A percentile compares a stretch with the other conserved stretches of the same genome.
These are phyloP conservation scores for Lasioglossum leucozonium DNA, from an alignment of 2,888 invertebrate species.

Conservation along the genomic window DNA sequence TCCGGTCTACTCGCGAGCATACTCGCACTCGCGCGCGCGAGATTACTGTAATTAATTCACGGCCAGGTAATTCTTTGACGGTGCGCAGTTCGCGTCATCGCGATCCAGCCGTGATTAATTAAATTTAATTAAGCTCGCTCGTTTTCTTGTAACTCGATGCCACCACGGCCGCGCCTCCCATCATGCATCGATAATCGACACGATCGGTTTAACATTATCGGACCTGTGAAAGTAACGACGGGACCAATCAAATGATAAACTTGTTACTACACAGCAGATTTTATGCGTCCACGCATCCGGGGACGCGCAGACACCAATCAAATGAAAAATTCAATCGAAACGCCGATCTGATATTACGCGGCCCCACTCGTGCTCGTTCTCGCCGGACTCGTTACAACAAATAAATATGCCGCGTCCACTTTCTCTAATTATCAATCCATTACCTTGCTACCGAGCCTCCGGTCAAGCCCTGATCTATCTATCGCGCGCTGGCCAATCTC, in stretches of 20 bases:
- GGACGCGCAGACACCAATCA: not conserved
- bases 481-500: not conserved
- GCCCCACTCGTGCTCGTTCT: not conserved
- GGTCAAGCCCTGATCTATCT: not conserved
- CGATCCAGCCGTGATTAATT: conserved; percentile 33
- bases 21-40: not conserved
- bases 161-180: not conserved
- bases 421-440: conserved; percentile 7
- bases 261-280: not conserved
- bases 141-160: conserved; percentile 27
- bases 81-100: conserved; percentile 20
- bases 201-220: conserved; percentile 21
- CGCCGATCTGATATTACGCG: not conserved
- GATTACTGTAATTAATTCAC: conserved; percentile 31
- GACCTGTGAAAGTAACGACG: not conserved
- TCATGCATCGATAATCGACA: conserved; percentile 20
- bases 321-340: conserved; percentile 1
- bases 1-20: not conserved
- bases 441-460: not conserved
- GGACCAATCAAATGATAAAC: conserved; percentile 10
- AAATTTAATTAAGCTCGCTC: conserved; percentile 28
- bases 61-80: conserved; percentile 24
- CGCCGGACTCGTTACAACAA: conserved; percentile 5
- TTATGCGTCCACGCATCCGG: not conserved
- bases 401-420: not conserved